phyloP scores from a whole-genome alignment of 2,797 vertebrate genomes.

The Lagorchestes hirsutus region DNA sequence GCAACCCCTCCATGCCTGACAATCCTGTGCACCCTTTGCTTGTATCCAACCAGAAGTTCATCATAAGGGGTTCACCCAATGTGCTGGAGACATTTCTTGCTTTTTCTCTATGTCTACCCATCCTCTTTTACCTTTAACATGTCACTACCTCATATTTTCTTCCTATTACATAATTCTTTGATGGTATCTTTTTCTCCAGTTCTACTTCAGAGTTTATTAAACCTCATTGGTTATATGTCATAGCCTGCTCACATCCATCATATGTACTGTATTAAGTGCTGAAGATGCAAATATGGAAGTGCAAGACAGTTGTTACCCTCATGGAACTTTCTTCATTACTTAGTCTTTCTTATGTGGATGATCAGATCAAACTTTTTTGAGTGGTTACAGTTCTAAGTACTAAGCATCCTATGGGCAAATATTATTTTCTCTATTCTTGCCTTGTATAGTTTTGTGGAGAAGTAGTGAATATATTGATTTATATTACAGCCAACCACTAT shows the following conservation, averaged over 20 bases:
- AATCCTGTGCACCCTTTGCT: background rate
- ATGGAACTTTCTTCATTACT: background rate
- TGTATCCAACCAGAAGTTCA: background rate
- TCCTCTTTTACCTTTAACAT: background rate
- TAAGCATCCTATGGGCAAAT: background rate
- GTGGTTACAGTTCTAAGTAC: background rate
- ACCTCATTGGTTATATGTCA: background rate
- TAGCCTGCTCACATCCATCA: background rate
- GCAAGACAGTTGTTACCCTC: background rate
- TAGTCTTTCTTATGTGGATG: background rate
- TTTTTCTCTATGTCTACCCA: background rate
- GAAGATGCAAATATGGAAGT: background rate
- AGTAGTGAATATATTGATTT: background rate
- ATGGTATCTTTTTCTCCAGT: background rate
- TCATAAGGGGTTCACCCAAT: background rate
- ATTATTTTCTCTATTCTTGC: background rate
- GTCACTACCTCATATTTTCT: background rate
- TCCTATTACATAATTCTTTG: background rate
- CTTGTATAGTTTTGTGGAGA: background rate
- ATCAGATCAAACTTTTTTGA: background rate
- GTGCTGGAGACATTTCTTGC: background rate
- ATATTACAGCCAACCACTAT: background rate
- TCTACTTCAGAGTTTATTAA: background rate
- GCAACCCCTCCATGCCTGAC: background rate
- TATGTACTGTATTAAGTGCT: background rate